Base-by-base conservation (phyloP, 2,888 invertebrate species). In the Steinernema hermaphroditum region DNA sequence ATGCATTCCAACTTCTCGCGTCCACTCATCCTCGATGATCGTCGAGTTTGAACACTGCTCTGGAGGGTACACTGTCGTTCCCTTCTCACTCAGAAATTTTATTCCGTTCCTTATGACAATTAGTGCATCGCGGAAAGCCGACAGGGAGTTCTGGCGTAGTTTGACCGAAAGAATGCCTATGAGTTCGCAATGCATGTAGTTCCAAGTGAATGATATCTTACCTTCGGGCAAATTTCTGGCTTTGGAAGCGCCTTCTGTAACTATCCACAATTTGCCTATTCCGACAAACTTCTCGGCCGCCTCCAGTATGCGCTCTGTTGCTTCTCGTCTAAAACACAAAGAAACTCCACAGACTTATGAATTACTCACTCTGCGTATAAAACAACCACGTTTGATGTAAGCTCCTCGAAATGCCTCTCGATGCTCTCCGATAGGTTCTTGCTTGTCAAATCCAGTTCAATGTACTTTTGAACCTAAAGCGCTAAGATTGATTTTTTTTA, bases 331-430 rank as follows among this genome's bases (percentile, higher is more conserved):
- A 74, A 29, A 73, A 46, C 29, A 2, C 24, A n/a, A 27, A 19
- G 1, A n/a, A n/a, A n/a, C n/a, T n/a, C n/a, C n/a, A n/a, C n/a
- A n/a, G n/a, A n/a, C n/a, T n/a, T n/a, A 6, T 54, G 44, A 32
- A 24, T 19, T 50, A 27, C 46, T 9, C 46, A 82, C 83, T 77
- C 82, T 12, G 84, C 81, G 76, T 79, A 84, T 0, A 85, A 70
- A 24, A 85, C 74, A 41, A 85, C 79, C 19, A 83, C 82, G 75
- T 85, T 85, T 0, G 85, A 81, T 14, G 85, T 85, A 29, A 81
- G 79, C 68, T 83, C 83, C 34, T 83, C 81, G 62, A 85, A 81
- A 46, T 74, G 74, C 22, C 79, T 75, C 24, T 76, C 75, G 46
- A 81, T 49, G 0, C 76, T 76, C 16, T 75, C 72, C 27, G 79